These are phyloP conservation scores for Myopa tessellatipennis DNA, from an alignment of 2,888 invertebrate genomes.

Conservation along the genomic window DNA sequence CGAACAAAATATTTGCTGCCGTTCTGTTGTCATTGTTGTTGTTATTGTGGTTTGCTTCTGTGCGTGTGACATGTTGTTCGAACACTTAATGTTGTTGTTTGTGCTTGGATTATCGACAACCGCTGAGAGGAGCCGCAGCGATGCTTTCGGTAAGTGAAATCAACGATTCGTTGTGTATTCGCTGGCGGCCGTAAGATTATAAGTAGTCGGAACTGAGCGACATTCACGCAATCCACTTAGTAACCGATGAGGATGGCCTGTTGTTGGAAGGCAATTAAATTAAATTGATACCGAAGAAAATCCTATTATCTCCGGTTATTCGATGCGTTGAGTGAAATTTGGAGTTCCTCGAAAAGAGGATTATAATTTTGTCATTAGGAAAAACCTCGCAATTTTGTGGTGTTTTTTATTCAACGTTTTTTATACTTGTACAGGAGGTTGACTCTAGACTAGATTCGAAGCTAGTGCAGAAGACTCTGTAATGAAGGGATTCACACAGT, in stretches of 20 bases:
- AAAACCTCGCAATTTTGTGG: too few species aligned
- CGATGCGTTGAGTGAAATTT: too few species aligned
- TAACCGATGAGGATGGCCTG: constrained; percentile 1
- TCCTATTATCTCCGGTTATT: too few species aligned
- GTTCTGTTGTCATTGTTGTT: constrained; percentile 11
- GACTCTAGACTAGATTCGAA: too few species aligned
- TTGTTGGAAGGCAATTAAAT: not conserved
- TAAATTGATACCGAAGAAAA: not conserved
- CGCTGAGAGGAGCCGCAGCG: constrained; percentile 55
- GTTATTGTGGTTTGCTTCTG: constrained; percentile 12
- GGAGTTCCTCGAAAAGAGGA: too few species aligned
- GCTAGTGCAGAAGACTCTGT: too few species aligned
- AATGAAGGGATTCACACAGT: too few species aligned
- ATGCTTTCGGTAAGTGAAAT: constrained; percentile 56
- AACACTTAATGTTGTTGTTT: constrained; percentile 66
- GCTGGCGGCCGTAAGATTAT: too few species aligned
- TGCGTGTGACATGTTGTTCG: constrained; percentile 67
- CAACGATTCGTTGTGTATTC: too few species aligned
- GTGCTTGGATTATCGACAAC: constrained; percentile 67
- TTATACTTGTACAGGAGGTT: too few species aligned
- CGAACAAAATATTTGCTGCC: not conserved
- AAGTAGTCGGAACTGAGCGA: not conserved
- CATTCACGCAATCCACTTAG: not conserved
- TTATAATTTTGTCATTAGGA: too few species aligned
- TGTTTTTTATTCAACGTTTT: too few species aligned